These are phyloP conservation scores for Philereme vetulata DNA, from an alignment of 2,888 invertebrate genomes.

Conservation along the genomic window DNA sequence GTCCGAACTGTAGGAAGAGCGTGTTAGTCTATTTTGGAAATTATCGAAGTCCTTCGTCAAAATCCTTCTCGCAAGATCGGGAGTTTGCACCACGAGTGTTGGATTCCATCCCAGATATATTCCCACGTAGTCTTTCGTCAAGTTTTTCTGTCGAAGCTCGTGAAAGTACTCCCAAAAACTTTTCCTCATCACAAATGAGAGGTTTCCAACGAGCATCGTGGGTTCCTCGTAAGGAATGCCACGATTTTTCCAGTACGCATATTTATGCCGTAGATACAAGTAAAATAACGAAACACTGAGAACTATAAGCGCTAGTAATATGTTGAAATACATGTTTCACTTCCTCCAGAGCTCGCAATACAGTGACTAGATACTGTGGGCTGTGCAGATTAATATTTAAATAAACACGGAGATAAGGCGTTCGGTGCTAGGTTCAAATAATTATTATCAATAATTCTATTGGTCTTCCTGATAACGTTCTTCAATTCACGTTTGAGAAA, in stretches of 20 bases:
- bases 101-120: conserved; percentile 62
- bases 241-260: conserved; percentile 66
- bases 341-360: conserved; percentile 17
- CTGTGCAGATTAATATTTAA: neutral
- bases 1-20: conserved; percentile 51
- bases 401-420: neutral
- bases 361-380: neutral
- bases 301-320: conserved; percentile 40
- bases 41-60: conserved; percentile 58
- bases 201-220: conserved; percentile 53
- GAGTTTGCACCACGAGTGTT: conserved; percentile 58
- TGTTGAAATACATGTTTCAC: conserved; percentile 34
- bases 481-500: neutral
- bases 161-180: conserved; percentile 58
- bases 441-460: neutral
- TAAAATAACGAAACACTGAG: conserved; percentile 45
- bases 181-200: conserved; percentile 60
- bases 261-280: conserved; percentile 47
- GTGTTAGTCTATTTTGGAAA: conserved; percentile 60
- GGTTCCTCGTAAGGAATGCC: conserved; percentile 62
- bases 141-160: conserved; percentile 48
- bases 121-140: conserved; percentile 54
- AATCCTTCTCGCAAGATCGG: conserved; percentile 59
- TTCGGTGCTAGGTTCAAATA: conserved; percentile 5
- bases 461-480: neutral